phyloP scores from a whole-genome alignment of 64 coral and sea anemone genomes.

The Montipora sp. region DNA sequence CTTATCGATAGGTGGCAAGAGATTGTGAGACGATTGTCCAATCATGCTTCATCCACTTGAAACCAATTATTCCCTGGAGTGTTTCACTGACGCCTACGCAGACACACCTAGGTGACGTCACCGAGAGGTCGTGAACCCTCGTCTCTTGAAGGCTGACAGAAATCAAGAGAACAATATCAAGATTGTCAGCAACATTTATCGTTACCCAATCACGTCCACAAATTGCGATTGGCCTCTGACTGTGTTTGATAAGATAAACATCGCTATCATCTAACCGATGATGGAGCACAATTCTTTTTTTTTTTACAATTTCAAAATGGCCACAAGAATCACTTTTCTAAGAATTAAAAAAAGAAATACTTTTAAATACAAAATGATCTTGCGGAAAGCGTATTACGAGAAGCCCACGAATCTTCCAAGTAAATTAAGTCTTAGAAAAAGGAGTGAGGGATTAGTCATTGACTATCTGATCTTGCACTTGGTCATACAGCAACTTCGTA shows the following conservation, averaged over 20 bases:
- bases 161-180: constrained; percentile 65
- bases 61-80: constrained; percentile 91
- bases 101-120: constrained; percentile 95
- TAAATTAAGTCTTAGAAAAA: neutral
- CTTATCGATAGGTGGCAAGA: constrained; percentile 86
- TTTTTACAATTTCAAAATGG: constrained; percentile 10
- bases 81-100: constrained; percentile 71
- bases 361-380: neutral
- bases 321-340: neutral
- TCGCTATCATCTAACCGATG: constrained; percentile 34
- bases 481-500: constrained; percentile 40
- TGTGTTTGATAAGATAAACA: constrained; percentile 76
- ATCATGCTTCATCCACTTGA: constrained; percentile 63
- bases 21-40: constrained; percentile 68
- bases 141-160: constrained; percentile 44
- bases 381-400: neutral
- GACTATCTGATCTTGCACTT: constrained; percentile 25
- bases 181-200: constrained; percentile 62
- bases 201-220: constrained; percentile 58
- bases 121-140: constrained; percentile 68
- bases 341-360: neutral
- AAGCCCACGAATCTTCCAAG: neutral
- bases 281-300: neutral
- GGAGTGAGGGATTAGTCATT: constrained; percentile 17
- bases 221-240: constrained; percentile 54